phyloP scores from a whole-genome alignment of 2,888 invertebrate genomes.

The Crepidodera aurea region DNA sequence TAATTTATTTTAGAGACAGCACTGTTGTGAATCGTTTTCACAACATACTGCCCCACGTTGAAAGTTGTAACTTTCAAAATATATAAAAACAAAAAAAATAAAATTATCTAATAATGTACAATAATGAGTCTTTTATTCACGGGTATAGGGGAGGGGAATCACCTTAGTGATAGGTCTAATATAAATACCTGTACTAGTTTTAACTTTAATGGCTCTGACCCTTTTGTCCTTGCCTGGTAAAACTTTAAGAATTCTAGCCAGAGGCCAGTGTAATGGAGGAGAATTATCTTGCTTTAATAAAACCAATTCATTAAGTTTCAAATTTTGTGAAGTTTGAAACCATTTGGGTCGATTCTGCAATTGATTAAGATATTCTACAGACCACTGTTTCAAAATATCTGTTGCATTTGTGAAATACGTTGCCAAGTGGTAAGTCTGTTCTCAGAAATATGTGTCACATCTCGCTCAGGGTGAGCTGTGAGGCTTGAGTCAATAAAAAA shows the following conservation, averaged over 20 bases:
- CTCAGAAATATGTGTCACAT: constrained; percentile 1
- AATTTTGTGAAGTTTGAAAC: constrained; percentile 1
- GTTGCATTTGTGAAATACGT: constrained; percentile 4
- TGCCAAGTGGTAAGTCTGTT: constrained; percentile 8
- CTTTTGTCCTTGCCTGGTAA: constrained; percentile 2
- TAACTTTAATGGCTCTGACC: constrained; percentile 9
- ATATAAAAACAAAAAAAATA: too few species aligned
- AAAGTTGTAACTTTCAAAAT: too few species aligned
- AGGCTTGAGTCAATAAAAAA: neutral
- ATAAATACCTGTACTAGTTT: neutral
- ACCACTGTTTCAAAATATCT: constrained; percentile 11
- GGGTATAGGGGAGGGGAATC: neutral
- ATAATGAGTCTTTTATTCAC: too few species aligned
- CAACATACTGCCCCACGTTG: too few species aligned
- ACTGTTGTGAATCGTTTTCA: too few species aligned
- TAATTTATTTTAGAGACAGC: too few species aligned
- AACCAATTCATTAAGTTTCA: constrained; percentile 9
- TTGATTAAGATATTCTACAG: constrained; percentile 6
- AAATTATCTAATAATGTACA: too few species aligned
- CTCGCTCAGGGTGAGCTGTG: constrained; percentile 5
- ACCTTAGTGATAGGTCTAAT: constrained; percentile 5
- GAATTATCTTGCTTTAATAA: constrained; percentile 12
- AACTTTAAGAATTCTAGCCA: neutral
- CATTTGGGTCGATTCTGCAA: constrained; percentile 17
- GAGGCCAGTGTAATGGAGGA: constrained; percentile 12